Percentiles rank a stretch among this genome's conserved stretches.
Evolutionary conservation across 1,140 invertebrate species (phyloP).

Genomic region (Zaprionus vittiger): DNA sequence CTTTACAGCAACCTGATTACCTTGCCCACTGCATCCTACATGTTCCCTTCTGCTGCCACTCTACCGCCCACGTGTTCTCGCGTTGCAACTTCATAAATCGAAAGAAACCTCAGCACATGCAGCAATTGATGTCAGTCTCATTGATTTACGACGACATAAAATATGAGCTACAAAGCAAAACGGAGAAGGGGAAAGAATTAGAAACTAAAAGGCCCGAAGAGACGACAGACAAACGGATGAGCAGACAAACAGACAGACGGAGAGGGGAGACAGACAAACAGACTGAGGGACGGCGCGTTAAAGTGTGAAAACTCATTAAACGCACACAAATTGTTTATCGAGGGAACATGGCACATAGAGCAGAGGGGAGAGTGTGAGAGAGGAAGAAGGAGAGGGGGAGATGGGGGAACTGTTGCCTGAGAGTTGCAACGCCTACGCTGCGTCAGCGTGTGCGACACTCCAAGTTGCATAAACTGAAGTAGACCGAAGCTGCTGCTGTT

Average conservation of each 20-base stretch:
- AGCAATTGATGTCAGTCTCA: slow-evolving; percentile 45
- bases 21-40: neutral
- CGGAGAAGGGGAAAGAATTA: slow-evolving; percentile 21
- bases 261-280: slow-evolving; percentile 1
- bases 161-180: slow-evolving; percentile 24
- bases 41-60: neutral
- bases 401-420: neutral
- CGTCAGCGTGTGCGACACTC: slow-evolving; percentile 1
- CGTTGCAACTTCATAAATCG: slow-evolving; percentile 17
- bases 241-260: neutral
- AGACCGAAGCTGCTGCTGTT: neutral
- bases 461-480: slow-evolving; percentile 27
- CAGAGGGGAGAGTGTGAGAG: slow-evolving; percentile 2
- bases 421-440: slow-evolving; percentile 18
- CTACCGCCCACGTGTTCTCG: slow-evolving; percentile 24
- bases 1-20: neutral
- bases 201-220: slow-evolving; percentile 16
- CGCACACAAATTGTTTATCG: slow-evolving; percentile 50
- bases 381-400: neutral
- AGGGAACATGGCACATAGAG: slow-evolving; percentile 7
- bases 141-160: slow-evolving; percentile 54
- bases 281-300: slow-evolving; percentile 18
- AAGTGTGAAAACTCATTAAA: slow-evolving; percentile 57
- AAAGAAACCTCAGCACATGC: slow-evolving; percentile 34
- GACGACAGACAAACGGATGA: neutral